Evolutionary conservation across 2,113 vertebrate species (phyloP), one percentile per base, ranked within the genome.

Genomic region (Notiomystis cincta): DNA sequence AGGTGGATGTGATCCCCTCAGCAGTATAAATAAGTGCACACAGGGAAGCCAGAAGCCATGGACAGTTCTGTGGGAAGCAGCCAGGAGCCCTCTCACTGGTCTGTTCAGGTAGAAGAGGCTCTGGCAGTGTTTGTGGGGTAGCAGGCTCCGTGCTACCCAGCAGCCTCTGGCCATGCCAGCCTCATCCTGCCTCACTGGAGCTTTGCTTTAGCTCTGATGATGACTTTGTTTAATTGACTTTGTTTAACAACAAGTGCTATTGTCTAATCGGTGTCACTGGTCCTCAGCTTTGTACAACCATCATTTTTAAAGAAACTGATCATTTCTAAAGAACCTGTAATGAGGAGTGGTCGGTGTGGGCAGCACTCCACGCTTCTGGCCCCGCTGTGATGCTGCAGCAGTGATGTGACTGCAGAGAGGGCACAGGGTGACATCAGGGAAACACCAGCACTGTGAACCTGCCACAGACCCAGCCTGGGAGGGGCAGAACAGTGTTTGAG

Each of bases 361-460:
- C 73, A 84, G 44, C 28, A 12, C 6, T 25, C 12, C 11, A 2
- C 1, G 2, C 19, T 38, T 45, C 31, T 65, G 79, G 24, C 40
- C 42, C 57, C 1, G 1, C 21, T 1, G 4, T 42, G 42, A 33
- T 0, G 0, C 15, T 64, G 51, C 65, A 64, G 64, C 0, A 0
- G 9, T 3, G 12, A 38, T 24, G 2, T 8, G 53, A 17, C 13
- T 51, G 57, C 71, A 31, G 7, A n/a, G 37, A 54, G 28, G 38
- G 38, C 35, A 35, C 9, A 2, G 85, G 33, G 12, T 8, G 69
- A 15, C 50, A 9, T 0, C n/a, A n/a, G 38, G 54, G n/a, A 19
- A 20, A 50, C 15, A 14, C 11, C 67, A 40, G 84, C 37, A 6
- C 62, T 9, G 14, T 0, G 19, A 58, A 33, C 0, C 0, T 27